Evolutionary conservation across 2,888 invertebrate genomes (phyloP).

Genomic region (Drosophila lutescens): DNA sequence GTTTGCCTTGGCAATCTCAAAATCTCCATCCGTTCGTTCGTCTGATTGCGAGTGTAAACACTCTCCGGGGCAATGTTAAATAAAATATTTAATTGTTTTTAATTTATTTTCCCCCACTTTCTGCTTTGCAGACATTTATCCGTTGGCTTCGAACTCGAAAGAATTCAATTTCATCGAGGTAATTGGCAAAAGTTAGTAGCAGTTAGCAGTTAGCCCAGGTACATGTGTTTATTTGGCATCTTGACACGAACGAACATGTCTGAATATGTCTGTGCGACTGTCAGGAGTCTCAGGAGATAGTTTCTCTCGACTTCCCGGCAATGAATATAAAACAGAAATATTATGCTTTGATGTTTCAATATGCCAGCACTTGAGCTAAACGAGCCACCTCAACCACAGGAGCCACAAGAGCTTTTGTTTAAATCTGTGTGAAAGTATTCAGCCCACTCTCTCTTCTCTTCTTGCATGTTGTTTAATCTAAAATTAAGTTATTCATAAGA

Average conservation of each 20-base stretch:
- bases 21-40: constrained; percentile 2
- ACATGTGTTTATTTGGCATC: constrained; percentile 36
- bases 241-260: constrained; percentile 14
- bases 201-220: constrained; percentile 8
- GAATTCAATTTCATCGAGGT: constrained; percentile 50
- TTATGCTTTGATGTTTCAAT: constrained; percentile 30
- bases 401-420: constrained; percentile 35
- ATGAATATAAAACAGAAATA: constrained; percentile 16
- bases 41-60: constrained; percentile 28
- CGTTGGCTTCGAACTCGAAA: constrained; percentile 25
- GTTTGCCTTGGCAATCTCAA: constrained; percentile 17
- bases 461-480: constrained; percentile 39
- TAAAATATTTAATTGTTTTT: constrained; percentile 75
- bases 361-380: constrained; percentile 8
- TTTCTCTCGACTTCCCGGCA: constrained; percentile 12
- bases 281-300: constrained; percentile 7
- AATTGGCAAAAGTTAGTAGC: constrained; percentile 52
- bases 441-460: background rate
- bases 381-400: constrained; percentile 17
- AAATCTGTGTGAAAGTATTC: constrained; percentile 12
- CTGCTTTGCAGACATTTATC: constrained; percentile 8
- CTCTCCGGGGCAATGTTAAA: constrained; percentile 51
- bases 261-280: constrained; percentile 1
- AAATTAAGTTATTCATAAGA: constrained; percentile 43
- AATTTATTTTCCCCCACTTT: constrained; percentile 45